Conservation (phyloP, 2,888 invertebrate genomes). For the Calliphora vomitoria region DNA sequence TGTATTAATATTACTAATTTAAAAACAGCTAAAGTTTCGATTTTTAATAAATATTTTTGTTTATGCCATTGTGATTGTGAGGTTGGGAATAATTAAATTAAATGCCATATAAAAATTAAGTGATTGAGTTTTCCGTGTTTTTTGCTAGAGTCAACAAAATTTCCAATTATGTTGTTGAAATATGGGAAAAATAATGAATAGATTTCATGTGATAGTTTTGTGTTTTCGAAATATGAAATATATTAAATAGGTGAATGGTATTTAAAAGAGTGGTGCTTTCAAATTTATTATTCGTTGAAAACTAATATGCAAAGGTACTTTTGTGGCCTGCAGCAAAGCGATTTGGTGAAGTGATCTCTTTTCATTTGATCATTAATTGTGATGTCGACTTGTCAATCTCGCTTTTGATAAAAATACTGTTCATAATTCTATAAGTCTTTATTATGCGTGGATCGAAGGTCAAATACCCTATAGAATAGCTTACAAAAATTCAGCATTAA, state of each 20-base stretch:
- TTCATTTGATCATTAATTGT: too few relatives aligned
- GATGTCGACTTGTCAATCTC: too few relatives aligned
- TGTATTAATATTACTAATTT: slow-evolving; percentile 22
- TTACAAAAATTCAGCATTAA: too few relatives aligned
- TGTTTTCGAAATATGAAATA: too few relatives aligned
- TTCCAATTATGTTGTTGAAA: neutral
- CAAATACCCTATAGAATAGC: too few relatives aligned
- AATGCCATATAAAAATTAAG: neutral
- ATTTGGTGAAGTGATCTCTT: too few relatives aligned
- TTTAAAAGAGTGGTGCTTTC: neutral
- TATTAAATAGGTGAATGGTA: neutral
- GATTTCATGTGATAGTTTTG: neutral
- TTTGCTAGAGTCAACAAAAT: neutral
- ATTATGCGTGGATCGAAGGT: too few relatives aligned
- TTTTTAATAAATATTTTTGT: slow-evolving; percentile 24
- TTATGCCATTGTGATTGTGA: neutral
- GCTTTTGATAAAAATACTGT: too few relatives aligned
- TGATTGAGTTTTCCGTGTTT: neutral
- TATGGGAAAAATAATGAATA: neutral
- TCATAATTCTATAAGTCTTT: too few relatives aligned
- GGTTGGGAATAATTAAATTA: slow-evolving; percentile 43
- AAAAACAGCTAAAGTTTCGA: slow-evolving; percentile 30
- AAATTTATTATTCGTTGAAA: neutral
- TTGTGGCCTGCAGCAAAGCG: too few relatives aligned
- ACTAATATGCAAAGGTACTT: too few relatives aligned